phyloP scores from a whole-genome alignment of 2,888 invertebrate species.

The Liodrosophila aerea region DNA sequence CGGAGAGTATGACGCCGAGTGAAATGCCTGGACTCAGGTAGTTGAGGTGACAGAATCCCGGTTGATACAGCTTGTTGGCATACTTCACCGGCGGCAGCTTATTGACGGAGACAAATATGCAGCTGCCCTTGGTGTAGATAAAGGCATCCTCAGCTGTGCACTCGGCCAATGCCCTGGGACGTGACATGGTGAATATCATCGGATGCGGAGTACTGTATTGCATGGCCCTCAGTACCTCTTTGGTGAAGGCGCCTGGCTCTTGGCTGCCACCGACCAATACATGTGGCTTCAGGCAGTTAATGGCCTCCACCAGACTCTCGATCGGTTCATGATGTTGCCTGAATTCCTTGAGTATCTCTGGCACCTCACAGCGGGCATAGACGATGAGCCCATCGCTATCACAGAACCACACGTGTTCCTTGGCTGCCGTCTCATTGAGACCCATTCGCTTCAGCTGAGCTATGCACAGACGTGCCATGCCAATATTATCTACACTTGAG shows the following conservation, averaged over 20 bases:
- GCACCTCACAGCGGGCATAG: constrained; percentile 5
- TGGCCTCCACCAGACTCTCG: constrained; percentile 21
- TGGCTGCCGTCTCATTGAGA: constrained; percentile 38
- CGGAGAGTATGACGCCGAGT: constrained; percentile 52
- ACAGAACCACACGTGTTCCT: constrained; percentile 53
- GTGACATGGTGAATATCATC: constrained; percentile 50
- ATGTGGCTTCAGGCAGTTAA: constrained; percentile 48
- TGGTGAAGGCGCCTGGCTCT: constrained; percentile 31
- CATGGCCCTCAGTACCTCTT: constrained; percentile 57
- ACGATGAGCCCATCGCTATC: constrained; percentile 52
- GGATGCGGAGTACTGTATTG: constrained; percentile 44
- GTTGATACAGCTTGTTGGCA: constrained; percentile 59
- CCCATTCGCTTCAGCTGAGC: constrained; percentile 44
- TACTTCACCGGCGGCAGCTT: constrained; percentile 48
- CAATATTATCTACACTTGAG: constrained; percentile 32
- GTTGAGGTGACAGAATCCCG: constrained; percentile 38
- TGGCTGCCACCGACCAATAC: constrained; percentile 57
- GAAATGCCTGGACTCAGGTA: constrained; percentile 46
- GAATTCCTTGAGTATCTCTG: constrained; percentile 31
- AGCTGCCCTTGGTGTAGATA: constrained; percentile 57
- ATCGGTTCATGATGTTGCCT: constrained; percentile 17
- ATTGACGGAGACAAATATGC: constrained; percentile 45
- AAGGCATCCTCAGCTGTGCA: constrained; percentile 59
- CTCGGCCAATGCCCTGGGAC: constrained; percentile 26
- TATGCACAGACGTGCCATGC: constrained; percentile 52